Evolutionary conservation across 2,113 vertebrate species (phyloP).

Genomic region (Cheilinus undulatus): DNA sequence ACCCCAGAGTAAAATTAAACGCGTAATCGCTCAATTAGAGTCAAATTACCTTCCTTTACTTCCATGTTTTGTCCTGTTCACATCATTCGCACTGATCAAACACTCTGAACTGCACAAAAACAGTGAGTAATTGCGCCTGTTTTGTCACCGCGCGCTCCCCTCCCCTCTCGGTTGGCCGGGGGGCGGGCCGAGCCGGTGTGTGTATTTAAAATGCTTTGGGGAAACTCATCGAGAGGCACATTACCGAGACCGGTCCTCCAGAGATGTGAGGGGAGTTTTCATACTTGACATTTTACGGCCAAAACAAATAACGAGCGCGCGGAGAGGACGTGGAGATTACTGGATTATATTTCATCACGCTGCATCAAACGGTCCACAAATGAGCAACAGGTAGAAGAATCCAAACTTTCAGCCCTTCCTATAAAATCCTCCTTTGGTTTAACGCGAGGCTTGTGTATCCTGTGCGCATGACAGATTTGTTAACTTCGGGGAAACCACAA

Average conservation of each 20-base stretch:
- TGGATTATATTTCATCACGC: constrained; percentile 67
- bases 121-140: background rate
- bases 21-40: constrained; percentile 10
- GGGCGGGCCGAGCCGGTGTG: constrained; percentile 67
- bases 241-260: constrained; percentile 57
- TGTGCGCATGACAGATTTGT: background rate
- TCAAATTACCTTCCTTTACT: background rate
- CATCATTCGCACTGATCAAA: constrained; percentile 9
- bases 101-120: background rate
- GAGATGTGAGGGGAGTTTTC: constrained; percentile 39
- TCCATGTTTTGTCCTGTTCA: constrained; percentile 14
- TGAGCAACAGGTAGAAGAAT: constrained; percentile 78
- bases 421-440: background rate
- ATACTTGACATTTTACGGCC: constrained; percentile 2
- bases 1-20: background rate
- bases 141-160: constrained; percentile 4
- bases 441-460: background rate
- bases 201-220: constrained; percentile 79
- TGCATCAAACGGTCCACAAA: constrained; percentile 51
- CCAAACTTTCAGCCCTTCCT: background rate
- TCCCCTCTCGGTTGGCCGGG: constrained; percentile 48
- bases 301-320: constrained; percentile 24
- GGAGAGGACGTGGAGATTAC: constrained; percentile 42
- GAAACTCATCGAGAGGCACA: constrained; percentile 66
- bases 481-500: background rate